These are phyloP conservation scores for Drosophila tropicalis DNA, from an alignment of 1,140 invertebrate species.

Conservation along the genomic window DNA sequence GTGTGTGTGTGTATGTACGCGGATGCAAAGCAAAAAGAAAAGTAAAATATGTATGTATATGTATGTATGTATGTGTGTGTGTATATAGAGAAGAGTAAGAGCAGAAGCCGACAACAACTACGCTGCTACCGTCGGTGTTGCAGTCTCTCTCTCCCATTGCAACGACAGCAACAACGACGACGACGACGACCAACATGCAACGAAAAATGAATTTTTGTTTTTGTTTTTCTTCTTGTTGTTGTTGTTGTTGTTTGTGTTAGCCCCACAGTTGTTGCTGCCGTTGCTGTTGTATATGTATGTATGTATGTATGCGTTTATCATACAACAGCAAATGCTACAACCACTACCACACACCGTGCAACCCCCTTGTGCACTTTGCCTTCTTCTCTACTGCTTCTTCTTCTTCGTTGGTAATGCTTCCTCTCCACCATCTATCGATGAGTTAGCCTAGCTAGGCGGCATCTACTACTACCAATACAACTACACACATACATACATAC, in stretches of 20 bases:
- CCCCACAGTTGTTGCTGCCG: conserved; percentile 25
- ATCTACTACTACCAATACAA: conserved; percentile 22
- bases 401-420: conserved; percentile 18
- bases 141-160: conserved; percentile 34
- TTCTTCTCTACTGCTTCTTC: conserved; percentile 11
- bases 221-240: conserved; percentile 25
- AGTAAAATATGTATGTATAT: conserved; percentile 51
- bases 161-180: background rate
- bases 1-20: conserved; percentile 13
- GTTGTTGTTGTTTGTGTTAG: conserved; percentile 33
- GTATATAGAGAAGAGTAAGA: conserved; percentile 40
- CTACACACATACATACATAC: no score
- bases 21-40: conserved; percentile 67
- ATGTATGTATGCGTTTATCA: conserved; percentile 38
- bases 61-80: conserved; percentile 4
- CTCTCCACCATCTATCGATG: conserved; percentile 20
- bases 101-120: conserved; percentile 26
- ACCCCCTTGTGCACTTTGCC: conserved; percentile 46
- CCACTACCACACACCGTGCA: conserved; percentile 39
- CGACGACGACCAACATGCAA: conserved; percentile 45
- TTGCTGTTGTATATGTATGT: conserved; percentile 9
- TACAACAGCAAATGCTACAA: background rate
- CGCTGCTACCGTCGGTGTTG: conserved; percentile 44
- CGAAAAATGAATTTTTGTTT: conserved; percentile 61
- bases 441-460: conserved; percentile 46